Evolutionary conservation across 2,888 invertebrate genomes (phyloP), one percentile per base, ranked within the genome.

Genomic region (Cremastinae sp.): DNA sequence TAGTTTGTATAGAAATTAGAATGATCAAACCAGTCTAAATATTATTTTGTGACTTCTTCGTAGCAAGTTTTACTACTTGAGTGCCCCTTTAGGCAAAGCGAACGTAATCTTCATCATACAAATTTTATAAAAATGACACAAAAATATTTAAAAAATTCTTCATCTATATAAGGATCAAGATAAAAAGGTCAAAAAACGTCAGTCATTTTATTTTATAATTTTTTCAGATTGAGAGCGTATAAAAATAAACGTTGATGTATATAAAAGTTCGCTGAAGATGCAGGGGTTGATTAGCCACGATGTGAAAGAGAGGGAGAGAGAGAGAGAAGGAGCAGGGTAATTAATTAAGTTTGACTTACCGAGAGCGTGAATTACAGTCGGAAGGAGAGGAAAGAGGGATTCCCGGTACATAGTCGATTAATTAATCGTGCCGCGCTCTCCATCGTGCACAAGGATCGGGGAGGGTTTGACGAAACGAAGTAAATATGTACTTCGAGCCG

Each of bases 301-400:
- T 28, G 28, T 3, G 28, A 28, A 28, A 3, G 28, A 61, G 58
- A 70, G 51, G 58, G 58, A 59, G 61, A 55, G 45, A 58, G 62
- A 20, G 61, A 14, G 43, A 59, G 59, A 41, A 55, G 53, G 69
- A 49, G 45, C 70, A 74, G 80, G 80, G 81, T 88, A 88, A 88
- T 88, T 88, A 88, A 88, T 88, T 87, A 86, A 83, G 86, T 88
- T 88, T 88, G 86, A 87, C 87, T 88, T 84, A 84, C 83, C 85
- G 84, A 39, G 73, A 78, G 74, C 87, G 85, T 85, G 87, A 89
- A 89, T 89, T 86, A 86, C 86, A 80, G 82, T 81, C 83, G 82
- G 37, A 39, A 39, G 8, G 59, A 18, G 37, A 59, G 66, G 65
- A 66, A 47, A 47, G 55, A 58, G 66, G 65, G 56, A 73, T 75